These are phyloP conservation scores for Hemiscyllium ocellatum DNA, from an alignment of 2,113 vertebrate genomes.

Conservation along the genomic window DNA sequence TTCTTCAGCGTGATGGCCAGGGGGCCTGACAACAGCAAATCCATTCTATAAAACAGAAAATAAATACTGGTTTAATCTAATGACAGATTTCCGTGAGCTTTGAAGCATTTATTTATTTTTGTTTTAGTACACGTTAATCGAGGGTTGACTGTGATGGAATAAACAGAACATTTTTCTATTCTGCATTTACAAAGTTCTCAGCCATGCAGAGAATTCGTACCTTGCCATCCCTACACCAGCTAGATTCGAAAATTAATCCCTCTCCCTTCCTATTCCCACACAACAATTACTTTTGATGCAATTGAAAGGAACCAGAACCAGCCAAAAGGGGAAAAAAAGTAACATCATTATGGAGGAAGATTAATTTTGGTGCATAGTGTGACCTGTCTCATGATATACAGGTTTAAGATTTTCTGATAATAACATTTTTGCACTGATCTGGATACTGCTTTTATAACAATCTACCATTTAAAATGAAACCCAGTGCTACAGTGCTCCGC, in stretches of 20 bases:
- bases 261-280: background rate
- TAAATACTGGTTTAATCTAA: conserved; percentile 38
- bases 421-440: background rate
- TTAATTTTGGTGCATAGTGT: background rate
- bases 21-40: conserved; percentile 70
- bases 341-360: background rate
- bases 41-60: conserved; percentile 63
- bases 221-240: background rate
- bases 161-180: conserved; percentile 37
- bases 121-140: conserved; percentile 24
- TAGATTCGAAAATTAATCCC: conserved; percentile 4
- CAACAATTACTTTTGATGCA: conserved; percentile 27
- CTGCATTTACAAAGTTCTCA: conserved; percentile 19
- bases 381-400: background rate
- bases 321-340: background rate
- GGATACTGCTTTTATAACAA: background rate
- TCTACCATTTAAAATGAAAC: background rate
- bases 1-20: conserved; percentile 71
- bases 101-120: conserved; percentile 33
- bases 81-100: conserved; percentile 35
- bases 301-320: conserved; percentile 23
- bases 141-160: conserved; percentile 27
- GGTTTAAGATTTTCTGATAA: background rate
- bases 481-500: background rate
- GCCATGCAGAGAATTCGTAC: background rate